Percentiles rank a stretch among this genome's conserved stretches.
These are phyloP conservation scores for Basileuterus tristriatus DNA, from an alignment of 2,797 vertebrate species.

Conservation along the genomic window DNA sequence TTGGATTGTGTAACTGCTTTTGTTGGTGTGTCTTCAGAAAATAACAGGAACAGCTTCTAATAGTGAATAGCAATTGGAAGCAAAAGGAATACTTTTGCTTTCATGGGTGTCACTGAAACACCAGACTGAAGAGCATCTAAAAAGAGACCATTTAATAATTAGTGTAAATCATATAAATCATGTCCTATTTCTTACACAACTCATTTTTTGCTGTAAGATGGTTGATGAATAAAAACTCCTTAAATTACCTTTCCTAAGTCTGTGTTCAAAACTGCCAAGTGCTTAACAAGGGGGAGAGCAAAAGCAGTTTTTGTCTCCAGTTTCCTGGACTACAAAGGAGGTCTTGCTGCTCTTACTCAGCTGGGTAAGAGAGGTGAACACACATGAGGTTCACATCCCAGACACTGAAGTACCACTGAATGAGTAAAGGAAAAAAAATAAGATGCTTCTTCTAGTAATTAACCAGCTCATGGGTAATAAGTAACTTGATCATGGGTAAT, in stretches of 20 bases:
- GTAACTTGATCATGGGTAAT: not conserved
- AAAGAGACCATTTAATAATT: not conserved
- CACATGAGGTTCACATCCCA: not conserved
- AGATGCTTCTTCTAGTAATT: not conserved
- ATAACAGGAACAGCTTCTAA: not conserved
- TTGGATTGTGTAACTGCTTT: not conserved
- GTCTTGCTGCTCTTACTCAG: not conserved
- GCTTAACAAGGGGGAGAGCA: not conserved
- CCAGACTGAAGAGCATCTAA: not conserved
- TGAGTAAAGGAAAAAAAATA: not conserved
- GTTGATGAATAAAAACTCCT: not conserved
- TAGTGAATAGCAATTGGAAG: not conserved
- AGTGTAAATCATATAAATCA: not conserved
- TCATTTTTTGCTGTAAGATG: not conserved
- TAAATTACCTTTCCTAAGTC: not conserved
- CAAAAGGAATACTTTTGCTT: not conserved
- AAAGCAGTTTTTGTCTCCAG: not conserved
- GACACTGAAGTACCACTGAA: not conserved
- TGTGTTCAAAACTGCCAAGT: not conserved
- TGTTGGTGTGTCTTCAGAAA: not conserved
- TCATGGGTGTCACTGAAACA: not conserved
- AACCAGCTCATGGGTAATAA: not conserved
- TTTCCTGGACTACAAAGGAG: not conserved
- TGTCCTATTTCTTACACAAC: not conserved
- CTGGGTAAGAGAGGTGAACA: not conserved